Evolutionary conservation across 2,113 vertebrate genomes (phyloP).

Genomic region (Oxyura jamaicensis): DNA sequence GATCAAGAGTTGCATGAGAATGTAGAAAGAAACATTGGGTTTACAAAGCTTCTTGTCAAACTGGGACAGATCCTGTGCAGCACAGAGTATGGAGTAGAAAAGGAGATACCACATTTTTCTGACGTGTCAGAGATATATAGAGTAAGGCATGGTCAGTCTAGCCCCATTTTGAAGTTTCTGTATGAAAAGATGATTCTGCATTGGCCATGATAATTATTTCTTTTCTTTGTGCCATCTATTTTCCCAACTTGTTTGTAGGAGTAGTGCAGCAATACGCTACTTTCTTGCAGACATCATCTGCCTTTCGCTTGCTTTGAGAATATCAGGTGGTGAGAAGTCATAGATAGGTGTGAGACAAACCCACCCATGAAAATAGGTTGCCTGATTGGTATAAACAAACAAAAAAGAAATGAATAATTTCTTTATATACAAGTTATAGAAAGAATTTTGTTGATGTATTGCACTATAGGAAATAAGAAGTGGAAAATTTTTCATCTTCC

Average conservation of each 20-base stretch:
- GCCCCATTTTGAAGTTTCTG: not conserved
- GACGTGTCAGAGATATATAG: not conserved
- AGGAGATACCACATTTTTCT: not conserved
- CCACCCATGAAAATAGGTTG: not conserved
- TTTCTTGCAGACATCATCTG: not conserved
- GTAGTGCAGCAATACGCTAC: accelerated
- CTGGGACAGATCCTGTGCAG: not conserved
- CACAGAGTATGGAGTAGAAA: not conserved
- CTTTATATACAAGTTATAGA: not conserved
- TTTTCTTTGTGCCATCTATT: not conserved
- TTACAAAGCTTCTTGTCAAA: not conserved
- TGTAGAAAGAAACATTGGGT: not conserved
- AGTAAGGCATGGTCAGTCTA: not conserved
- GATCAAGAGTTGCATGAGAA: not conserved
- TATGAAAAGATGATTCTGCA: not conserved
- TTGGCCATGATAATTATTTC: not conserved
- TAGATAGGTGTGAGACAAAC: not conserved
- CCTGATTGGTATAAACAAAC: not conserved
- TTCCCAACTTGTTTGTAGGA: not conserved
- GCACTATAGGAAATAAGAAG: not conserved
- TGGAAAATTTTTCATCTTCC: not conserved
- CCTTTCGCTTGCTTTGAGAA: not conserved
- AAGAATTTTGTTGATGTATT: not conserved
- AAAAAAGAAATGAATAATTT: not conserved
- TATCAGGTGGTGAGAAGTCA: not conserved